phyloP scores from a whole-genome alignment of 1,140 invertebrate genomes.

The honey bee (Apis mellifera) region Amel_HAv3.1 CM009945.2:5505501-5506000 shows the following conservation, averaged over 20 bases:
- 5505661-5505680: not conserved
- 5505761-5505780: not conserved
- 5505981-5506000: no score
- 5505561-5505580: not conserved
- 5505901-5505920: no score
- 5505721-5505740: not conserved
- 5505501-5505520: no score
- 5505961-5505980: no score
- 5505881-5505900: no score
- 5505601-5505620: no score
- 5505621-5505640: not conserved
- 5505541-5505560: no score
- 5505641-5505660: not conserved
- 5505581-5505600: not conserved
- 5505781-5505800: not conserved
- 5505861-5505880: no score
- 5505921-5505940: no score
- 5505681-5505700: not conserved
- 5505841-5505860: not conserved
- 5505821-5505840: not conserved
- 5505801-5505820: not conserved
- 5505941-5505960: no score
- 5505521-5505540: conserved; percentile 10
- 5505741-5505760: not conserved
- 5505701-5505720: not conserved